Evolutionary conservation across 2,888 invertebrate genomes (phyloP).

Genomic region (Drosophila borborema): DNA sequence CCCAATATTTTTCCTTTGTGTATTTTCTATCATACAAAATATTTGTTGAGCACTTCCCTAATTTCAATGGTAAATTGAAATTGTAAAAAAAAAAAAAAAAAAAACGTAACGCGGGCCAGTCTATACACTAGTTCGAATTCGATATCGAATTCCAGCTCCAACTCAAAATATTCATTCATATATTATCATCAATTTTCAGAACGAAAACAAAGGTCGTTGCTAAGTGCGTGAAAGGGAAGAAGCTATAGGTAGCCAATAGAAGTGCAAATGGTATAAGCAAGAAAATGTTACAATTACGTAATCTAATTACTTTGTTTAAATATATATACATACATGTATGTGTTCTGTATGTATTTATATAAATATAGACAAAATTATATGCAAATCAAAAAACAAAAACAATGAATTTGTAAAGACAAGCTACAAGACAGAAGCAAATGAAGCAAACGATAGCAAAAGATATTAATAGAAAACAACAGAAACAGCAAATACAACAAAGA

Average conservation of each 20-base stretch:
- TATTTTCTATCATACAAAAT: constrained; percentile 28
- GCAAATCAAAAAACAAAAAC: constrained; percentile 51
- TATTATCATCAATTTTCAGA: constrained; percentile 24
- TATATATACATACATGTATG: constrained; percentile 62
- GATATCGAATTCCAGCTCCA: constrained; percentile 17
- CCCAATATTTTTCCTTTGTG: constrained; percentile 17
- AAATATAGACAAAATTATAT: constrained; percentile 56
- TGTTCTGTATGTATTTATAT: constrained; percentile 60
- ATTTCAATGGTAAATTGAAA: constrained; percentile 54
- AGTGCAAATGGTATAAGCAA: constrained; percentile 19
- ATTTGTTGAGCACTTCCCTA: constrained; percentile 57
- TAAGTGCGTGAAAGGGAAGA: not conserved
- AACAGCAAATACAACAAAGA: constrained; percentile 50
- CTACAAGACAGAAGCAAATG: constrained; percentile 4
- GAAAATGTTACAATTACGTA: constrained; percentile 78
- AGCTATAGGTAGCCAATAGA: not conserved
- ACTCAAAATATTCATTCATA: constrained; percentile 21
- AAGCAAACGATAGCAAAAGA: constrained; percentile 4
- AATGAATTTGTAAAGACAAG: constrained; percentile 59
- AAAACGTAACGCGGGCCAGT: constrained; percentile 25
- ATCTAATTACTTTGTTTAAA: constrained; percentile 79
- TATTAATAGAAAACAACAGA: constrained; percentile 9
- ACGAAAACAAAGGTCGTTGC: not conserved
- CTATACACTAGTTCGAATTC: constrained; percentile 21
- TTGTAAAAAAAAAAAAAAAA: constrained; percentile 26